These are phyloP conservation scores for Lepas anatifera DNA, from an alignment of 2,888 invertebrate genomes.

Conservation along the genomic window DNA sequence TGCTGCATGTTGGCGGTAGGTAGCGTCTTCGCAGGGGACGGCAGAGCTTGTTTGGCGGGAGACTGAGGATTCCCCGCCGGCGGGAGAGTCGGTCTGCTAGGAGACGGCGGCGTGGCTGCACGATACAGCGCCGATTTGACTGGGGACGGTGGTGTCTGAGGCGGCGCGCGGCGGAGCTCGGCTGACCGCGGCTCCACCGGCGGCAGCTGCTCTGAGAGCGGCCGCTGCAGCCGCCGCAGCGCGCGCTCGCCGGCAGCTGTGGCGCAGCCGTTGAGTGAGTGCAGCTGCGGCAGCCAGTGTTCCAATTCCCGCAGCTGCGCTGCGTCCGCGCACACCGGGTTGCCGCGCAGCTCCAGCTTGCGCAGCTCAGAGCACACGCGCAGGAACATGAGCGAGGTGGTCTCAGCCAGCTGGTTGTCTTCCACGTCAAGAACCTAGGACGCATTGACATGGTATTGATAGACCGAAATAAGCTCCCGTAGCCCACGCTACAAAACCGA, in stretches of 20 bases:
- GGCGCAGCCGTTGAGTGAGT: neutral
- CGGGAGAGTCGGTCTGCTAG: too few species aligned
- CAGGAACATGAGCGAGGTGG: neutral
- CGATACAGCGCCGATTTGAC: too few species aligned
- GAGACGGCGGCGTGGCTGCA: too few species aligned
- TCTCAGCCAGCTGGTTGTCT: neutral
- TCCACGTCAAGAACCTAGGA: neutral
- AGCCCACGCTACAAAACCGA: too few species aligned
- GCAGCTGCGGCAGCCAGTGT: neutral
- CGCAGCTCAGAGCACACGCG: neutral
- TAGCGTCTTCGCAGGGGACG: too few species aligned
- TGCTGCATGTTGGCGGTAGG: too few species aligned
- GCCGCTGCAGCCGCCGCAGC: neutral
- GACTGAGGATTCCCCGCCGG: too few species aligned
- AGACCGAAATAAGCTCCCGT: too few species aligned
- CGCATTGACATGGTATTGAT: too few species aligned
- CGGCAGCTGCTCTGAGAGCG: neutral
- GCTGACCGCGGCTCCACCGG: neutral
- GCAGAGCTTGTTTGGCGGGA: too few species aligned
- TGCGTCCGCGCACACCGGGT: neutral
- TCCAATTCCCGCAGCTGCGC: neutral
- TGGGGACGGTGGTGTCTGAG: too few species aligned
- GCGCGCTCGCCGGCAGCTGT: neutral
- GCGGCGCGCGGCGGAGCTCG: too few species aligned
- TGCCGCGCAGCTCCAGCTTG: neutral